Base-by-base conservation (phyloP, 2,113 vertebrate species). In the Neodon shergylaensis region DNA sequence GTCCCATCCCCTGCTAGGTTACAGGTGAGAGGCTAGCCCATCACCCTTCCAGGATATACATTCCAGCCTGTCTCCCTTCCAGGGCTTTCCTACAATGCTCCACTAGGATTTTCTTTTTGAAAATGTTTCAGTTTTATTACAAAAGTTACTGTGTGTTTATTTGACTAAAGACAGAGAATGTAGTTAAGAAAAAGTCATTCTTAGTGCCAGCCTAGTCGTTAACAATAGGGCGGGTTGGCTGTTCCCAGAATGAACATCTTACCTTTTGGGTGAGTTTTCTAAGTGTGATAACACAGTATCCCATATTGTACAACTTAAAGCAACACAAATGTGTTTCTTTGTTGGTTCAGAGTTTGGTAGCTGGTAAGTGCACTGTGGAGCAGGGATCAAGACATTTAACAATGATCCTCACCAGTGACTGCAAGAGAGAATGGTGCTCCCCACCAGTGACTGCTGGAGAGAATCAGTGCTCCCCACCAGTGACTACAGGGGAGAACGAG, bases 61-160 rank as follows among this genome's bases (percentile, higher is more conserved):
- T n/a, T n/a, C n/a, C n/a, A n/a, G n/a, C n/a, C n/a, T n/a, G n/a
- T n/a, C n/a, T n/a, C n/a, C n/a, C n/a, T n/a, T n/a, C n/a, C n/a
- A n/a, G n/a, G n/a, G n/a, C n/a, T n/a, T n/a, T n/a, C n/a, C n/a
- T n/a, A n/a, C n/a, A n/a, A n/a, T n/a, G n/a, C n/a, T n/a, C n/a
- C n/a, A n/a, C n/a, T n/a, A n/a, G n/a, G n/a, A n/a, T n/a, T n/a
- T n/a, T n/a, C 47, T 76, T 52, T 89, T 81, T 39, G 12, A 90
- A 92, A 74, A 86, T 52, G 77, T 88, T 47, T 81, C 22, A 42
- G 42, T 94, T 94, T 92, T 70, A 68, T 76, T 76, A 68, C 1
- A 81, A 70, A 95, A 93, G 31, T 24, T 77, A 44, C 24, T 31
- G 10, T 17, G 44, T 90, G 54, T 42, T 84, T 19, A 91, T 81